Evolutionary conservation across 2,113 vertebrate genomes (phyloP).

Genomic region (Colossoma macropomum): DNA sequence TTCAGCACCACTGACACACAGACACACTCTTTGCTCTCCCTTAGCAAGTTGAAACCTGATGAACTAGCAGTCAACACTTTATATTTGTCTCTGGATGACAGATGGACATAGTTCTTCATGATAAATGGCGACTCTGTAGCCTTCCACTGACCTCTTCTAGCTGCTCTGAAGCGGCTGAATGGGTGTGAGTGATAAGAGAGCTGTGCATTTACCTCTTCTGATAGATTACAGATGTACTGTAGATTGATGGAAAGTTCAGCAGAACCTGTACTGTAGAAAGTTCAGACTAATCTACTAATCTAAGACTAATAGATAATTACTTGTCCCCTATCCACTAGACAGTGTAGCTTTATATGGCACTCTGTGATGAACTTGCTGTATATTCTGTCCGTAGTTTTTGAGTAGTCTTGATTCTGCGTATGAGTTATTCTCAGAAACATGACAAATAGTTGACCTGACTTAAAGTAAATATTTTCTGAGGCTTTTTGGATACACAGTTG

Average conservation of each 20-base stretch:
- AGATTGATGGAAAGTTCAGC: background rate
- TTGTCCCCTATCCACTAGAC: background rate
- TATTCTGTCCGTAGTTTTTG: background rate
- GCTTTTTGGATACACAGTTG: too few species aligned
- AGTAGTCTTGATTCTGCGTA: too few species aligned
- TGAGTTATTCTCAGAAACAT: too few species aligned
- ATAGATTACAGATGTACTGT: background rate
- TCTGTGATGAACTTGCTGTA: background rate
- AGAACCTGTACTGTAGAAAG: too few species aligned
- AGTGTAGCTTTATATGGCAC: too few species aligned
- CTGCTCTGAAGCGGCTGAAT: background rate
- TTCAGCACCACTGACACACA: background rate
- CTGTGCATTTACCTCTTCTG: background rate
- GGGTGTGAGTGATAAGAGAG: background rate
- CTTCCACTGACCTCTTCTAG: background rate
- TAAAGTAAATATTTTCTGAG: too few species aligned
- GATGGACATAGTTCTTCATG: background rate
- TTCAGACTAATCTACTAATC: too few species aligned
- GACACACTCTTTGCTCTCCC: background rate
- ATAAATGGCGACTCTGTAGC: background rate
- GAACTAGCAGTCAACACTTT: background rate
- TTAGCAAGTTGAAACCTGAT: background rate
- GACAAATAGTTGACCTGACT: too few species aligned
- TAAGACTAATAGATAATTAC: background rate
- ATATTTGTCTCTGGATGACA: background rate